Evolutionary conservation across 1,140 invertebrate genomes (phyloP), one percentile per base, ranked within the genome.

Genomic region (Bombus confusus): DNA sequence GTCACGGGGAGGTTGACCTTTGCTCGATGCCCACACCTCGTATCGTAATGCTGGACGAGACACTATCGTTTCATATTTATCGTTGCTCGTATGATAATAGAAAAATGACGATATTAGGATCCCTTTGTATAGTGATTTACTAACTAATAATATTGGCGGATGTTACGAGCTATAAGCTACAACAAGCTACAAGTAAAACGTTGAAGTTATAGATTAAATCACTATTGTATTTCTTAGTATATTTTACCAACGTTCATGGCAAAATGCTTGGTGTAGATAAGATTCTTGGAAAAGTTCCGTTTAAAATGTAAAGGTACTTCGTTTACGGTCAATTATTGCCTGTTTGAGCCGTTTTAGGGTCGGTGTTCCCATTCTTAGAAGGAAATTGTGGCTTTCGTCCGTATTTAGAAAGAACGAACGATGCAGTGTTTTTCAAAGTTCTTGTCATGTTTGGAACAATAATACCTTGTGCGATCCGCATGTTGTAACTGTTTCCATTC

Each of bases 1-100:
- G 81, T 83, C 73, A 59, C 6, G 47, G 81, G 13, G 22, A 83
- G 15, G 64, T 69, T 78, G 47, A 83, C 73, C 64, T 83, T 83
- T 83, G 10, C 57, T 59, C n/a, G 15, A 69, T 83, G 82, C 74
- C 81, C 73, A 69, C 81, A 73, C 73, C 34, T 75, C 22, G 41
- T 82, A 75, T 37, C 52, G 41, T 75, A 62, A 64, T 4, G 34
- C 69, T 72, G 80, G 80, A 75, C 80, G n/a, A 5, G 39, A 6
- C 13, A 73, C 31, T 64, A 43, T 74, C 39, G 25, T 81, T 62
- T 81, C 31, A 15, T 47, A 18, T n/a, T 74, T 41, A 41, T 31
- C n/a, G 39, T 12, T n/a, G 37, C 4, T 18, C 8, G 28, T 72
- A 22, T 41, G 25, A 62, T 10, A 62, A n/a, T n/a, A n/a, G 28